Conservation (phyloP, 2,797 vertebrate genomes). For the Octomys mimax region DNA sequence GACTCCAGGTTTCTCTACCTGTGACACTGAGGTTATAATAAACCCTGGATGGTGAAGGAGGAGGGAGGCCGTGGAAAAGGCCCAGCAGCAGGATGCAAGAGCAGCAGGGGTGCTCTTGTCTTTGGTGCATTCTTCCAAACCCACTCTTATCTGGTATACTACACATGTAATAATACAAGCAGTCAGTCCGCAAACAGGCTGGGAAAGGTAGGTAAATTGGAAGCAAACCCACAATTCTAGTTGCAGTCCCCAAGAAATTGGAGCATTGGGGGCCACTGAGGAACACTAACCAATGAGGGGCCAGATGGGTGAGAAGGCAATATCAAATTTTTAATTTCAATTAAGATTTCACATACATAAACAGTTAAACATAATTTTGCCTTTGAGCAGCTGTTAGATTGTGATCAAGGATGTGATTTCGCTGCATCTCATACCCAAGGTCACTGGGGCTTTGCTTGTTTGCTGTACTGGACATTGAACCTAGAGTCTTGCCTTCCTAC, state of each 20-base stretch:
- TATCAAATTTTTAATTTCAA: not conserved
- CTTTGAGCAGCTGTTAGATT: not conserved
- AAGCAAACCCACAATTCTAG: not conserved
- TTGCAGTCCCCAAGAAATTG: not conserved
- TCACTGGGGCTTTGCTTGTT: not conserved
- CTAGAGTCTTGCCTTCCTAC: not conserved
- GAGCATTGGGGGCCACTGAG: not conserved
- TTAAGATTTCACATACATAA: not conserved
- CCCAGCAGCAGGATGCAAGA: not conserved
- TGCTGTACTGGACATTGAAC: not conserved
- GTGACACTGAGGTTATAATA: not conserved
- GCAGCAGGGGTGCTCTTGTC: not conserved
- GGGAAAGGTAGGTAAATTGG: not conserved
- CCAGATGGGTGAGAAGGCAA: not conserved
- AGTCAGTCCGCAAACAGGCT: not conserved
- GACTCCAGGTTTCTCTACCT: not conserved
- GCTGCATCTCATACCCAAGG: not conserved
- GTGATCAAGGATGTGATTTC: not conserved
- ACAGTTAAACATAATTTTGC: not conserved
- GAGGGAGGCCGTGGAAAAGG: not conserved
- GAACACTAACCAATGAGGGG: not conserved
- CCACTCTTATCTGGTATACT: not conserved
- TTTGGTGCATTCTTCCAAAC: not conserved
- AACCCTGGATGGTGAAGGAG: no score
- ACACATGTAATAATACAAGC: not conserved